Percentiles rank a stretch among this genome's conserved stretches.
Conservation (phyloP, 2,113 vertebrate species). For the Mormoops blainvillei region DNA sequence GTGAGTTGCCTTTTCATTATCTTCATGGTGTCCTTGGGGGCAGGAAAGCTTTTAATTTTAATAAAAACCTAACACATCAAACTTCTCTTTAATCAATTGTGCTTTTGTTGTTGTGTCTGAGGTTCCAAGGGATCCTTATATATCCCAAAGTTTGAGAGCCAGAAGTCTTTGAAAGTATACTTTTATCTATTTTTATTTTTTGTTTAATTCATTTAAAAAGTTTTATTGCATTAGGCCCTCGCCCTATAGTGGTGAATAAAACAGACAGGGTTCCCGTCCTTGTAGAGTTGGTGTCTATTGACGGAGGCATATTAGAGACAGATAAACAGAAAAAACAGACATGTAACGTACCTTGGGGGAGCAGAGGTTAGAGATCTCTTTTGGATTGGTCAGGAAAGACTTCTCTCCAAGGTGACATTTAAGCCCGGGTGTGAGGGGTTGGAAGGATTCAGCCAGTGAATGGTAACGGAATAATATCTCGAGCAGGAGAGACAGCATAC, state of each 20-base stretch:
- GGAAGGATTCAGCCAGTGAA: not conserved
- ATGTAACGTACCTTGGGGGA: not conserved
- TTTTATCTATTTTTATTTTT: not conserved
- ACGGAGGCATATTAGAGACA: not conserved
- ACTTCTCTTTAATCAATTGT: not conserved
- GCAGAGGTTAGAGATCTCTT: not conserved
- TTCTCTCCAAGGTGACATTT: not conserved
- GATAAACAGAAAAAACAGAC: not conserved
- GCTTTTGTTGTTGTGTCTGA: not conserved
- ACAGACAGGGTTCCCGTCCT: not conserved
- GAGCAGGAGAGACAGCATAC: fast-evolving
- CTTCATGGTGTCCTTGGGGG: not conserved
- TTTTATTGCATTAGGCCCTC: not conserved
- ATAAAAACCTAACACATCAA: not conserved
- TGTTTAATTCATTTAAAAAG: not conserved
- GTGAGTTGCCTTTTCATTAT: not conserved
- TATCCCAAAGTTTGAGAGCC: not conserved
- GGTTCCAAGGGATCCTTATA: not conserved
- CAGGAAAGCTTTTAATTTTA: not conserved
- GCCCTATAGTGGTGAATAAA: not conserved
- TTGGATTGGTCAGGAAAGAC: not conserved
- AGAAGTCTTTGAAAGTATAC: not conserved
- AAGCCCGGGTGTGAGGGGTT: not conserved
- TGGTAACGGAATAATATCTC: too few relatives aligned
- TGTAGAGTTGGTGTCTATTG: not conserved